A percentile compares a stretch with the other conserved stretches of the same genome.
phyloP scores from a whole-genome alignment of 2,888 invertebrate species.

The Anticlea derivata region DNA sequence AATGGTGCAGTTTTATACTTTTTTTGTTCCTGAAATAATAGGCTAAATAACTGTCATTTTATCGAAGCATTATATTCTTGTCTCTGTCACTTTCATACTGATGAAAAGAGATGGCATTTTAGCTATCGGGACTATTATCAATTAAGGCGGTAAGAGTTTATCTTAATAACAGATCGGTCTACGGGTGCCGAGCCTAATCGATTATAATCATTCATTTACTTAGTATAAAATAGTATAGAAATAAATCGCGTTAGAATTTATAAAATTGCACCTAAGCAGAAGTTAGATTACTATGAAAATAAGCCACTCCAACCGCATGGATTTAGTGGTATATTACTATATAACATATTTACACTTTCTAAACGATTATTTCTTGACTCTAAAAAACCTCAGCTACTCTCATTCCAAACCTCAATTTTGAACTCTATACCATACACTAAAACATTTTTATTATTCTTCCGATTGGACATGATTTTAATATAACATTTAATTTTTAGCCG shows the following conservation, averaged over 20 bases:
- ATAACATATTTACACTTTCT: slow-evolving; percentile 55
- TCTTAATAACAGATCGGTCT: too few species aligned
- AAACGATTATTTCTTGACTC: slow-evolving; percentile 43
- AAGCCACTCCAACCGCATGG: slow-evolving; percentile 41
- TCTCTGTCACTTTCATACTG: too few species aligned
- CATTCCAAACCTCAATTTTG: slow-evolving; percentile 30
- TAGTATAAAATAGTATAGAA: too few species aligned
- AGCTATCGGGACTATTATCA: not conserved
- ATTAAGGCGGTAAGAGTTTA: too few species aligned
- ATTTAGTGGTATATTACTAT: slow-evolving; percentile 47
- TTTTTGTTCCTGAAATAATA: not conserved
- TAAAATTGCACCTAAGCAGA: slow-evolving; percentile 57
- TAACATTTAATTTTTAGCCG: slow-evolving; percentile 81
- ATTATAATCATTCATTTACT: too few species aligned
- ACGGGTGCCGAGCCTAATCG: not conserved
- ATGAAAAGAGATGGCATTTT: too few species aligned
- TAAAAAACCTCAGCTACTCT: slow-evolving; percentile 42
- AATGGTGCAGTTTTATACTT: slow-evolving; percentile 68
- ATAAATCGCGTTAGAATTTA: slow-evolving; percentile 23
- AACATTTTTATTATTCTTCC: slow-evolving; percentile 40
- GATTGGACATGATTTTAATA: slow-evolving; percentile 56
- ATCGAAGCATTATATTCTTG: too few species aligned
- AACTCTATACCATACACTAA: slow-evolving; percentile 45
- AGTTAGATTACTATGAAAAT: slow-evolving; percentile 35
- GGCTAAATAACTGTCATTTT: too few species aligned